A percentile compares a stretch with the other conserved stretches of the same genome.
These are phyloP conservation scores for Aptenodytes patagonicus DNA, from an alignment of 2,113 vertebrate genomes.

Conservation along the genomic window DNA sequence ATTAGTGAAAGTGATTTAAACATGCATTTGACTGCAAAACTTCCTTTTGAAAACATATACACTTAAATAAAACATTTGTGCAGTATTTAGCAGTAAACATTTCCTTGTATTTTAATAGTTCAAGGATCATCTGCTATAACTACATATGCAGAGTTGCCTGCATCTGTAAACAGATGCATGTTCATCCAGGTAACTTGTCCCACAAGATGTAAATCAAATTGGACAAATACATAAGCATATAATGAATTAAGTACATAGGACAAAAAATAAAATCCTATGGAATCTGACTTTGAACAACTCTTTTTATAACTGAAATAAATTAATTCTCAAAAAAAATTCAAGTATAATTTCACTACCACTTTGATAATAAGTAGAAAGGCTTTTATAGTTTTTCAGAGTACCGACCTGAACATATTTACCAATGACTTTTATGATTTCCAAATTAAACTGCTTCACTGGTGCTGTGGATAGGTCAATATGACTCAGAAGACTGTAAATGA, in stretches of 20 bases:
- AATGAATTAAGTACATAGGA: neutral
- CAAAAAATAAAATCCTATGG: neutral
- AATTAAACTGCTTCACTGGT: conserved; percentile 96
- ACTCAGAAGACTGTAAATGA: conserved; percentile 95
- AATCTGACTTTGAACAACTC: neutral
- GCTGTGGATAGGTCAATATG: conserved; percentile 93
- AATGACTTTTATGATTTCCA: conserved; percentile 98
- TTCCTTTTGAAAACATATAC: neutral
- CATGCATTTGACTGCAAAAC: neutral
- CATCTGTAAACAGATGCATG: neutral
- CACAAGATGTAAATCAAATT: neutral
- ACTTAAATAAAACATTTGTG: neutral
- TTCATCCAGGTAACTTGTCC: neutral
- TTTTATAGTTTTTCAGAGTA: neutral
- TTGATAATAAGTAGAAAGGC: neutral
- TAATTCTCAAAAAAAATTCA: neutral
- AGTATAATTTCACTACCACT: neutral
- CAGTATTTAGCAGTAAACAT: neutral
- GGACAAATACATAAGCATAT: neutral
- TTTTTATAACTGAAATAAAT: neutral
- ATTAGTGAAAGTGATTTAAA: neutral
- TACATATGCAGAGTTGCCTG: neutral
- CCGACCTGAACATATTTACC: conserved; percentile 98
- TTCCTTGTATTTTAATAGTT: neutral
- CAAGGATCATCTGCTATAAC: neutral